A percentile compares a stretch with the other conserved stretches of the same genome.
phyloP scores from a whole-genome alignment of 2,113 vertebrate genomes.

The Sturnus vulgaris region DNA sequence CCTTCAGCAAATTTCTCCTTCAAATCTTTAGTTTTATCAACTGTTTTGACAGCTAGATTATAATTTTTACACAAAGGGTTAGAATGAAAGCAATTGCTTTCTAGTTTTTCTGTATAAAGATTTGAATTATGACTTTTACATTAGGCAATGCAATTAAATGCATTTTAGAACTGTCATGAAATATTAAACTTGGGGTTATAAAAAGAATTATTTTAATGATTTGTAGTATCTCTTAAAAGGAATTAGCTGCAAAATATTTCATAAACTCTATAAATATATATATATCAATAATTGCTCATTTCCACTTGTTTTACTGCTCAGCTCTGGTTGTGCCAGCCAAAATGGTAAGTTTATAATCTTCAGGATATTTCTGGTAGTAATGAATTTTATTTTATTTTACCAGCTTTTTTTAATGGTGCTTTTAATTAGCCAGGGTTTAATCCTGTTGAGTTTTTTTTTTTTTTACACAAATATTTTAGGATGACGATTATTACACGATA shows the following conservation, averaged over 20 bases:
- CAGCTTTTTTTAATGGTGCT: neutral
- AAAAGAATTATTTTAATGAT: neutral
- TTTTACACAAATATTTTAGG: neutral
- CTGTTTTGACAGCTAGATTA: slow-evolving; percentile 16
- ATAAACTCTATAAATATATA: neutral
- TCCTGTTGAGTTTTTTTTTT: neutral
- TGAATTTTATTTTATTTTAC: neutral
- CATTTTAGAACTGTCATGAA: neutral
- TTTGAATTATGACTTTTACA: neutral
- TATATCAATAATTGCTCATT: neutral
- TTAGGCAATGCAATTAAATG: neutral
- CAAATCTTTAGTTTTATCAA: slow-evolving; percentile 12
- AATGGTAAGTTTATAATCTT: neutral
- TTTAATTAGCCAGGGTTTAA: neutral
- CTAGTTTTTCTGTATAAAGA: neutral
- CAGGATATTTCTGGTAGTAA: neutral
- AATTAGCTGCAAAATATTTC: neutral
- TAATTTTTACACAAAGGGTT: slow-evolving; percentile 22
- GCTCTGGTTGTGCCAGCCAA: neutral
- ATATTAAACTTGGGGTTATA: neutral
- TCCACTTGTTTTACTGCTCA: neutral
- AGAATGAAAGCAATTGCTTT: neutral
- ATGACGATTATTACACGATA: neutral
- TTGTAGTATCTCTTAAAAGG: neutral
- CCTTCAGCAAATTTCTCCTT: neutral